Base-by-base conservation (phyloP, 1,140 invertebrate species). In the Anagrus nilaparvatae region DNA sequence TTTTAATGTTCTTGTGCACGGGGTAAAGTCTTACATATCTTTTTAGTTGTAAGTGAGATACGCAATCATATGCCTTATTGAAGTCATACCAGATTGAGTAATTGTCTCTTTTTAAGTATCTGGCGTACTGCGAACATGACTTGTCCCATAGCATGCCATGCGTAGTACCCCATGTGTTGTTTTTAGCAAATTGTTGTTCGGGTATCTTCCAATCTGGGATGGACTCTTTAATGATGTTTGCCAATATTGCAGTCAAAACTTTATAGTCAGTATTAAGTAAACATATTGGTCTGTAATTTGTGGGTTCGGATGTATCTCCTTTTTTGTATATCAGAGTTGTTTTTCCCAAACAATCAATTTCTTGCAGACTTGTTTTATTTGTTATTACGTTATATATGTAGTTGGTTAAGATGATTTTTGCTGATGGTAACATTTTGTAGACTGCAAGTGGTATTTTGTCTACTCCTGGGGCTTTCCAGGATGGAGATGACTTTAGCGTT, bases 261-360 rank as follows among this genome's bases (percentile, higher is more conserved):
- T 55, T 55, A 31, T 51, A 55, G 14, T 51, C 49, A 1, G 36
- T 23, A 13, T 48, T 48, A 1, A 48, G 40, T 20, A 53, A 23
- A 3, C 47, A 44, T 14, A 53, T 57, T 9, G 53, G 53, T 17
- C 53, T 25, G 36, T 55, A 55, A 27, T 57, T 57, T 1, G 21
- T 34, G 4, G 51, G 49, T 25, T 53, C 39, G 1, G 17, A n/a
- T n/a, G n/a, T n/a, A 5, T 47, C 46, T 9, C 35, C 36, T 5
- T 3, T 14, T 17, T 47, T 47, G 27, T 42, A 25, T 10, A 43
- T 27, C 7, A 47, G 25, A 2, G 42, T 32, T 10, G 42, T 39
- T n/a, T n/a, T 27, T n/a, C 6, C 24, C 24, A 6, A 12, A 12
- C 6, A 6, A 27, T 27, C 24, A 8, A 12, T 27, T n/a, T 27